Conservation (phyloP, 2,113 vertebrate species). For the Colaptes auratus region DNA sequence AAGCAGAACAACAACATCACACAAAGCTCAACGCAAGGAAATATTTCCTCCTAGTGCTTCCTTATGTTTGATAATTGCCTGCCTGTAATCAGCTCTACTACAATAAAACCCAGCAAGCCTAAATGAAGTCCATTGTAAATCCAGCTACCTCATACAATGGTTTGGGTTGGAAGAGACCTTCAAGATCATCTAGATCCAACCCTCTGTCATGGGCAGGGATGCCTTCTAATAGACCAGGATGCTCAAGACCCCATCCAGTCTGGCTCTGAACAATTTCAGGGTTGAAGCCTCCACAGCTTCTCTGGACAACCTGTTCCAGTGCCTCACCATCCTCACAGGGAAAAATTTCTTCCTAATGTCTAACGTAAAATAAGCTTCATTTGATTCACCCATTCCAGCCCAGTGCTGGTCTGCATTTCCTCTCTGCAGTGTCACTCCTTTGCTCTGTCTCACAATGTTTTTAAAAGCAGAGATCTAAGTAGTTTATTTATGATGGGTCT, state of each 20-base stretch:
- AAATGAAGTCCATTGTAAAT: not conserved
- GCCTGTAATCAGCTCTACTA: not conserved
- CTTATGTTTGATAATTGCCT: not conserved
- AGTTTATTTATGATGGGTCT: not conserved
- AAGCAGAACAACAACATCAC: not conserved
- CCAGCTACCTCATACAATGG: not conserved
- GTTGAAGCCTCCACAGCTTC: too few relatives aligned
- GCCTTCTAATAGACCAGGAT: too few relatives aligned
- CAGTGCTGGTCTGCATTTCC: not conserved
- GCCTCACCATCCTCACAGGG: too few relatives aligned
- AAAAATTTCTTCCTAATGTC: too few relatives aligned
- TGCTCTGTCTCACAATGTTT: not conserved
- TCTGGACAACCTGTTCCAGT: too few relatives aligned
- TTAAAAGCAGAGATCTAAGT: not conserved
- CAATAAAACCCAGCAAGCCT: not conserved
- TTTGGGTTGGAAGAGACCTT: too few relatives aligned
- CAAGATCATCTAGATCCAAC: too few relatives aligned
- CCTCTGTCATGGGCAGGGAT: too few relatives aligned
- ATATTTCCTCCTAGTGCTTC: not conserved
- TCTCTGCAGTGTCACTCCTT: not conserved
- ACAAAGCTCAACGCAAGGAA: not conserved
- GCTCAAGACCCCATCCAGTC: too few relatives aligned
- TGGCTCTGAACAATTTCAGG: too few relatives aligned
- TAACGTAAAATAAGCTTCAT: too few relatives aligned
- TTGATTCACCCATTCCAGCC: not conserved